Percentiles rank a stretch among this genome's conserved stretches.
Evolutionary conservation across 2,888 invertebrate species (phyloP).

Genomic region (Thera obeliscata): DNA sequence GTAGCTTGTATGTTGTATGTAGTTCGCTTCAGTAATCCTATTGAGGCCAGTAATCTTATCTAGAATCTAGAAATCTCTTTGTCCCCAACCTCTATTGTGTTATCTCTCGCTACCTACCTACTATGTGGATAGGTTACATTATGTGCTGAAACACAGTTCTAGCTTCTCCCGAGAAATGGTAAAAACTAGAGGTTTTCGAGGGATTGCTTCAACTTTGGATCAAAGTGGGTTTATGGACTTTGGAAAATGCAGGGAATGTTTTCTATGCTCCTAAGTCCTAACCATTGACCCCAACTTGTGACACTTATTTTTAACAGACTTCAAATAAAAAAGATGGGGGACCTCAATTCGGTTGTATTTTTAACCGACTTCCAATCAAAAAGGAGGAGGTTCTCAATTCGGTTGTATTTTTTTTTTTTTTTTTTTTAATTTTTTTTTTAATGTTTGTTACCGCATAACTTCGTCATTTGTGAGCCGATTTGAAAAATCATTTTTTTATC

Average conservation of each 20-base stretch:
- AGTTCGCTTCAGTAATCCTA: constrained; percentile 2
- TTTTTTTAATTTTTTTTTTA: no score
- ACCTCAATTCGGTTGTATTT: no score
- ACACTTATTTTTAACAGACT: no score
- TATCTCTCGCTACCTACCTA: not conserved
- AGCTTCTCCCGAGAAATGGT: not conserved
- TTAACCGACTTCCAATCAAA: no score
- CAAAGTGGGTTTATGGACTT: not conserved
- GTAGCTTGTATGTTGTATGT: not conserved
- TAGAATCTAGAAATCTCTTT: constrained; percentile 21
- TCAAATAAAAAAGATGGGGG: no score
- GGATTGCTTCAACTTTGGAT: not conserved
- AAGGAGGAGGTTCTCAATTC: no score
- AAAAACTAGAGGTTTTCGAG: not conserved
- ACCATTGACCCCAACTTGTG: no score
- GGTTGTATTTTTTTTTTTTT: no score
- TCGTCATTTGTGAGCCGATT: no score
- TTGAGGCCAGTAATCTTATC: constrained; percentile 18
- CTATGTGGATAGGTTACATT: not conserved
- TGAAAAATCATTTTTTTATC: no score
- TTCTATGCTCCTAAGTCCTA: not conserved
- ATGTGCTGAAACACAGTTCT: not conserved
- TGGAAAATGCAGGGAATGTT: not conserved
- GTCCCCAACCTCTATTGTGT: constrained; percentile 20
- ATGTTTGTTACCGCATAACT: no score